Conservation (phyloP, 2,888 invertebrate genomes). For the Calliopum simillimum region DNA sequence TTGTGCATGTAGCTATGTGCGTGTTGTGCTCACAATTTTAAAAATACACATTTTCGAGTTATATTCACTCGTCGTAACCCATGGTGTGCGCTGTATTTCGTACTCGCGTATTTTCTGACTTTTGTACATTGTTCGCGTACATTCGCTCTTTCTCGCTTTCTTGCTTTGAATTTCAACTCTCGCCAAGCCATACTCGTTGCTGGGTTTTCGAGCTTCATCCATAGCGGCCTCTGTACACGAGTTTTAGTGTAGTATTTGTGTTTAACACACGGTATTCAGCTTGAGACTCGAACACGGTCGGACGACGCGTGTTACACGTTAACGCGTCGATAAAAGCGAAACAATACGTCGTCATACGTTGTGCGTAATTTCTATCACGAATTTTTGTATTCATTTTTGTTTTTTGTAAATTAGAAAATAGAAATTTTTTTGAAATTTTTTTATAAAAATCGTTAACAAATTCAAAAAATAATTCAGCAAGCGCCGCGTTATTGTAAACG, state of each 20-base stretch:
- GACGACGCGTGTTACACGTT: constrained; percentile 45
- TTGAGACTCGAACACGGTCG: constrained; percentile 41
- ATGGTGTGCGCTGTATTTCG: no score
- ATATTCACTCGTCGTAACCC: no score
- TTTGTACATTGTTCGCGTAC: not conserved
- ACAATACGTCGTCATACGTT: not conserved
- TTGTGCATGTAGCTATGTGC: not conserved
- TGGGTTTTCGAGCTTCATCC: constrained; percentile 51
- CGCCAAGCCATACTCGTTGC: constrained; percentile 26
- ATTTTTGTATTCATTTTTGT: not conserved
- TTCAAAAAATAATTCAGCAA: no score
- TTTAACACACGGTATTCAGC: constrained; percentile 55
- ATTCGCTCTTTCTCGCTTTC: constrained; percentile 12
- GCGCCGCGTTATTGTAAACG: not conserved
- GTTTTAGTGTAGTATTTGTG: constrained; percentile 60
- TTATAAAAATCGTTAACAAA: no score
- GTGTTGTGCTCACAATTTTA: not conserved
- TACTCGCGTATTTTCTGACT: no score
- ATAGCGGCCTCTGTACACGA: constrained; percentile 53
- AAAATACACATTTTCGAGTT: no score
- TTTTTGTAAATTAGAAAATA: not conserved
- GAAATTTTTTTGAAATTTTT: no score
- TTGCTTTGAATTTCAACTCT: constrained; percentile 3
- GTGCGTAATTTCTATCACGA: not conserved
- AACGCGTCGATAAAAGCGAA: constrained; percentile 13